Evolutionary conservation across 2,113 vertebrate genomes (phyloP).

Genomic region (Ailurus styani): DNA sequence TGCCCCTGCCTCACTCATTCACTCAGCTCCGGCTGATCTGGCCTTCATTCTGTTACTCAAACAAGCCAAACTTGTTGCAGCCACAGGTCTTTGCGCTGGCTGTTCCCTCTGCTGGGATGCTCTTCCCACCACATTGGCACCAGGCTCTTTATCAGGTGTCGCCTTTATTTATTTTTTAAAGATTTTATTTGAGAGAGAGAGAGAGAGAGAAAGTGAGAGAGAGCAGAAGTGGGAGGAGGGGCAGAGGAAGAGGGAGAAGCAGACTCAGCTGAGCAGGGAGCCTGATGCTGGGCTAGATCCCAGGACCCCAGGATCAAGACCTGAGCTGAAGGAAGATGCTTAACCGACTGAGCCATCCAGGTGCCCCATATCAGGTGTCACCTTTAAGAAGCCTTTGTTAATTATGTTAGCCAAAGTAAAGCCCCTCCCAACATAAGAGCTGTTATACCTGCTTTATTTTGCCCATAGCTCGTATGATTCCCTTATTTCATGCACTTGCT

Average conservation of each 20-base stretch:
- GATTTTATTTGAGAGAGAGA: background rate
- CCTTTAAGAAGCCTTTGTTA: background rate
- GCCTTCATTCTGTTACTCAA: background rate
- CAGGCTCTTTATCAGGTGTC: background rate
- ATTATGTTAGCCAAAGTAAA: background rate
- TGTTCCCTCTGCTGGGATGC: background rate
- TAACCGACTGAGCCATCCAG: too few relatives aligned
- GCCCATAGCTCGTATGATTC: background rate
- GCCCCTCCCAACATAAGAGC: background rate
- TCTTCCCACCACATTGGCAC: background rate
- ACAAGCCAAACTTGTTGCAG: background rate
- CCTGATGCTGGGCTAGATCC: background rate
- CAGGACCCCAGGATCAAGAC: background rate
- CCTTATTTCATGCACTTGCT: background rate
- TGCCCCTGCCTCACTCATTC: fast-evolving
- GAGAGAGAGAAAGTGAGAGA: background rate
- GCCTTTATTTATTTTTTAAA: background rate
- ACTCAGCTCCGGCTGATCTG: too few relatives aligned
- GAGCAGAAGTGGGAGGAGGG: background rate
- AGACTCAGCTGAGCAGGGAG: background rate
- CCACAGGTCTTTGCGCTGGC: background rate
- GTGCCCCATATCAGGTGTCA: background rate
- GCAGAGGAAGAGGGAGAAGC: background rate
- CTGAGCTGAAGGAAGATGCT: background rate
- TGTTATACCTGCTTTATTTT: background rate